Evolutionary conservation across 2,888 invertebrate species (phyloP), one percentile per base, ranked within the genome.

Genomic region (Drosophila hawaiiensis): DNA sequence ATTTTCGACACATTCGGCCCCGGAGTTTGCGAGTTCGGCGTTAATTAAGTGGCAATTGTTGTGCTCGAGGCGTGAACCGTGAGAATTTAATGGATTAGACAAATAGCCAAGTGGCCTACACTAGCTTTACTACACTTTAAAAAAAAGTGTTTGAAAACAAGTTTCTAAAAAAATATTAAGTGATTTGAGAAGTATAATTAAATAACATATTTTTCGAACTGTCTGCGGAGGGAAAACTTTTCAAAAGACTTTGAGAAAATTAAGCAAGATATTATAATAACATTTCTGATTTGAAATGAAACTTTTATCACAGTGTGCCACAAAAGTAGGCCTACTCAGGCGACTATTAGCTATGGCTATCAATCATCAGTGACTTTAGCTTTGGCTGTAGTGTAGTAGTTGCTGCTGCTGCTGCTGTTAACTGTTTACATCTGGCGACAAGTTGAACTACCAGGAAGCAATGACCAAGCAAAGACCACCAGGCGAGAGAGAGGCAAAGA

Each of bases 21-120:
- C 71, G 37, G 31, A 58, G 47, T 49, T 66, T 37, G 41, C 58
- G 16, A 43, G 76, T 50, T 79, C 55, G 43, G 77, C 76, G 85
- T 86, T 90, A 88, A 88, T 88, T 88, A 88, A 90, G 87, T 89
- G 88, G 84, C 87, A 89, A 90, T 88, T 88, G 87, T 88, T 85
- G 67, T 69, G 80, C 65, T 70, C 33, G 53, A 83, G 89, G 89
- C 85, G 85, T 86, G 79, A 82, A 82, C 82, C 79, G 79, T 79
- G 85, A 90, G 85, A 86, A 90, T 89, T 86, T 83, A 74, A 71
- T 89, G 91, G 85, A 86, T 86, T 86, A 86, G 91, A 89, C 72
- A 90, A 85, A 84, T 87, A 89, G 67, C 61, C 58, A 35, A 43
- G 53, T 69, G 39, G 50, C 29, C 19, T 25, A 31, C 43, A 33